A percentile compares a stretch with the other conserved stretches of the same genome.
Conservation (phyloP, 2,113 vertebrate genomes). For the Toxostoma redivivum region DNA sequence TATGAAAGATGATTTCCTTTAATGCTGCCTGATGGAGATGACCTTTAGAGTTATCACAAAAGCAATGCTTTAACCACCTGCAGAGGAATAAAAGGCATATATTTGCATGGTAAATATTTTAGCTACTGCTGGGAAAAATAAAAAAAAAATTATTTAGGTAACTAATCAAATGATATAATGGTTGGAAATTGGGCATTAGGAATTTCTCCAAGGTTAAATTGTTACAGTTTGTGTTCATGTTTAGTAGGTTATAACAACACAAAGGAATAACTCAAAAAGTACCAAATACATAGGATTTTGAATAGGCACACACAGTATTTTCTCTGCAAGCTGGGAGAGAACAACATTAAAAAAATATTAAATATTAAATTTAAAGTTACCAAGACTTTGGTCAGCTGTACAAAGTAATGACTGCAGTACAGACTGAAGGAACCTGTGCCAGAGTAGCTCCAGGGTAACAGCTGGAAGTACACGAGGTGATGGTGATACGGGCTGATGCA, state of each 20-base stretch:
- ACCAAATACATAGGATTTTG: neutral
- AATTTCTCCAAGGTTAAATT: neutral
- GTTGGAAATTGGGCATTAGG: neutral
- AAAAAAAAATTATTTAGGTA: neutral
- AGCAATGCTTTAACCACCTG: neutral
- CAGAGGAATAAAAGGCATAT: neutral
- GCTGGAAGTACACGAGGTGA: neutral
- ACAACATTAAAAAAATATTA: neutral
- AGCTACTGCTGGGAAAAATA: neutral
- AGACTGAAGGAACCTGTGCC: neutral
- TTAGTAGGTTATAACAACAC: neutral
- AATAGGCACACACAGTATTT: neutral
- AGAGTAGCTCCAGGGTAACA: neutral
- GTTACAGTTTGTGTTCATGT: neutral
- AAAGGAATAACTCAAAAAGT: neutral
- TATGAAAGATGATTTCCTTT: constrained; percentile 18
- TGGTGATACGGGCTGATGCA: neutral
- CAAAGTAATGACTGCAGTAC: neutral
- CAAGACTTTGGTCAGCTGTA: neutral
- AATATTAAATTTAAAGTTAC: neutral
- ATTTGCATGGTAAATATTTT: neutral
- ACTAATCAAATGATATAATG: neutral
- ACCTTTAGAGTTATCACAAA: constrained; percentile 19
- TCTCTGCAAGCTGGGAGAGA: neutral
- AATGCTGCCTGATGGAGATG: neutral